Percentiles rank a stretch among this genome's conserved stretches.
These are phyloP conservation scores for Aproaerema taeniolella DNA, from an alignment of 2,888 invertebrate species.

Conservation along the genomic window DNA sequence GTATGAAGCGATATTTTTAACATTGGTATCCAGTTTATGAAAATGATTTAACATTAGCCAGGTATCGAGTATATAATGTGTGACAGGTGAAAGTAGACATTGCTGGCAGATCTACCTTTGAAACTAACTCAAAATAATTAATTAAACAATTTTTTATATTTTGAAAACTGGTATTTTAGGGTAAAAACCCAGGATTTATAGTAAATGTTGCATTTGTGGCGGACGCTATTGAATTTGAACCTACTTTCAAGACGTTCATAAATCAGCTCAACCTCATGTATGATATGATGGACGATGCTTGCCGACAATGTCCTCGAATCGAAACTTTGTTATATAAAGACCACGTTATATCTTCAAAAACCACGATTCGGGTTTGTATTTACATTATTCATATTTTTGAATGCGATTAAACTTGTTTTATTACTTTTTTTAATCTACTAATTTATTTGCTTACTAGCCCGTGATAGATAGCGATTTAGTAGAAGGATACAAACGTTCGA, in stretches of 20 bases:
- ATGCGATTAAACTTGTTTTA: background rate
- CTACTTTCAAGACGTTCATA: conserved; percentile 85
- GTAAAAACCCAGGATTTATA: conserved; percentile 82
- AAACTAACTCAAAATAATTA: too few relatives aligned
- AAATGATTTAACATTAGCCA: too few relatives aligned
- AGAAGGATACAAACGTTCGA: conserved; percentile 76
- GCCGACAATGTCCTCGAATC: conserved; percentile 84
- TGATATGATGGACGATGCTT: conserved; percentile 85
- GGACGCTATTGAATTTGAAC: conserved; percentile 83
- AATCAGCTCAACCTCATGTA: conserved; percentile 83
- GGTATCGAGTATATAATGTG: too few relatives aligned
- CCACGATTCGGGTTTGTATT: conserved; percentile 42
- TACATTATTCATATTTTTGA: background rate
- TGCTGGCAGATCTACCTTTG: too few relatives aligned
- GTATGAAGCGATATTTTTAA: too few relatives aligned
- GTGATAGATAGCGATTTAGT: conserved; percentile 84
- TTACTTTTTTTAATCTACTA: conserved; percentile 17
- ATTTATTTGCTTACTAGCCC: conserved; percentile 77
- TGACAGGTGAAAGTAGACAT: too few relatives aligned
- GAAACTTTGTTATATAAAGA: conserved; percentile 88
- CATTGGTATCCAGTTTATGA: too few relatives aligned
- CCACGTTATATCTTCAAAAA: conserved; percentile 43
- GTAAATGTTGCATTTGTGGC: conserved; percentile 77
- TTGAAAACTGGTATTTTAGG: too few relatives aligned
- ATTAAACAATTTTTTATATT: too few relatives aligned